These are phyloP conservation scores for Sympetrum striolatum DNA, from an alignment of 2,888 invertebrate genomes.

Conservation along the genomic window DNA sequence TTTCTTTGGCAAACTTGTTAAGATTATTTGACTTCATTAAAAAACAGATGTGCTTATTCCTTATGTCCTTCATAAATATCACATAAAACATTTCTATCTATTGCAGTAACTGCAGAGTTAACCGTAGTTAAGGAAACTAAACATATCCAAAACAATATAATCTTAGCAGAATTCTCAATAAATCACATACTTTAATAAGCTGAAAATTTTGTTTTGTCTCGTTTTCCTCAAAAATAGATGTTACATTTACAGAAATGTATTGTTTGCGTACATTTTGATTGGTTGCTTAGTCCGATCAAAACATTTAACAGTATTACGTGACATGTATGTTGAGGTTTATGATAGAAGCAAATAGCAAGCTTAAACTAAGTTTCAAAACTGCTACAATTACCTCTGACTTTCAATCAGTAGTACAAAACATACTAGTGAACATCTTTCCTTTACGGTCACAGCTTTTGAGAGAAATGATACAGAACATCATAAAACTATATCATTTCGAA, in stretches of 20 bases:
- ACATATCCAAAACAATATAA: background rate
- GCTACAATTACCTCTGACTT: background rate
- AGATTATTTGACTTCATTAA: constrained; percentile 35
- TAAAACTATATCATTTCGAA: background rate
- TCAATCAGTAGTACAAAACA: no score
- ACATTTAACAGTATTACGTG: background rate
- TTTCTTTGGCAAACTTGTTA: constrained; percentile 38
- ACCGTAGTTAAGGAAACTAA: background rate
- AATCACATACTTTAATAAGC: background rate
- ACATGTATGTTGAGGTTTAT: background rate
- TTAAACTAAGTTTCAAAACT: background rate
- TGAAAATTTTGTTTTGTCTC: background rate
- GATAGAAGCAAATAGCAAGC: background rate
- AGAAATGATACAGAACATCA: background rate
- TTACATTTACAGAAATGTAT: constrained; percentile 14
- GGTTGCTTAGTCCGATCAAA: background rate
- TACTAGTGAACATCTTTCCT: no score
- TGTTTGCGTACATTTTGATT: background rate
- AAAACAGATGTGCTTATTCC: constrained; percentile 27
- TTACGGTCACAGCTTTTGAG: background rate
- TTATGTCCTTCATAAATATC: constrained; percentile 15
- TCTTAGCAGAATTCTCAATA: background rate
- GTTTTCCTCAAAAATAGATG: background rate
- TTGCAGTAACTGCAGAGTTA: constrained; percentile 11
- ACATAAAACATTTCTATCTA: constrained; percentile 30